phyloP scores from a whole-genome alignment of 2,797 vertebrate species.

The Dicrostonyx torquatus region DNA sequence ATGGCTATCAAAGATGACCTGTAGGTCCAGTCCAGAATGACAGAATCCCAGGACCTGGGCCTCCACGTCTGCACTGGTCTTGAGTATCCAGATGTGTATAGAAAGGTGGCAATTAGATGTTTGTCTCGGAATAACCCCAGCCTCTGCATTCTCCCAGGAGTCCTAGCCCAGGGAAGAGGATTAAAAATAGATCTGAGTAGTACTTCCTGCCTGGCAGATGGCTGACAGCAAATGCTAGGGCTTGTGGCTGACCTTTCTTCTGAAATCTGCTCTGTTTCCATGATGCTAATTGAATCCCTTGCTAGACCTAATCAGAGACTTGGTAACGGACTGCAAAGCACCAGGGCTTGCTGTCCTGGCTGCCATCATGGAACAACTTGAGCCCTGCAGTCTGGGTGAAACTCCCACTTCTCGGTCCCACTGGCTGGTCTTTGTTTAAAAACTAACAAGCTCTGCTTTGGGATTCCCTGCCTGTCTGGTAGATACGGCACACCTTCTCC shows the following conservation, averaged over 20 bases:
- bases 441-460: slow-evolving; percentile 71
- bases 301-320: slow-evolving; percentile 78
- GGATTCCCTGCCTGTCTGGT: slow-evolving; percentile 8
- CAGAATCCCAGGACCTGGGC: background rate
- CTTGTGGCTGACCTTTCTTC: slow-evolving; percentile 78
- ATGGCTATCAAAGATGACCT: background rate
- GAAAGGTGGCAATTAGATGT: slow-evolving; percentile 74
- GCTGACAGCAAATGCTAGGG: slow-evolving; percentile 68
- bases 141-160: slow-evolving; percentile 63
- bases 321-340: slow-evolving; percentile 43
- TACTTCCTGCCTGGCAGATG: slow-evolving; percentile 80
- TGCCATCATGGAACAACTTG: slow-evolving; percentile 42
- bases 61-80: slow-evolving; percentile 21
- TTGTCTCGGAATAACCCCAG: slow-evolving; percentile 74
- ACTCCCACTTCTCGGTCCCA: slow-evolving; percentile 64
- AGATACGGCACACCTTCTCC: slow-evolving; percentile 37
- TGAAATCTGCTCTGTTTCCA: slow-evolving; percentile 82
- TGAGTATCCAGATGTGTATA: slow-evolving; percentile 60
- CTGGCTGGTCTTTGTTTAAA: slow-evolving; percentile 73
- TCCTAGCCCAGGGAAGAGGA: slow-evolving; percentile 71
- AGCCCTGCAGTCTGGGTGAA: slow-evolving; percentile 63
- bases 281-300: slow-evolving; percentile 80
- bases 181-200: slow-evolving; percentile 83
- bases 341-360: slow-evolving; percentile 42
- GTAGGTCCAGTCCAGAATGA: background rate